A percentile compares a stretch with the other conserved stretches of the same genome.
phyloP scores from a whole-genome alignment of 2,113 vertebrate genomes.

The Capreolus pygargus region DNA sequence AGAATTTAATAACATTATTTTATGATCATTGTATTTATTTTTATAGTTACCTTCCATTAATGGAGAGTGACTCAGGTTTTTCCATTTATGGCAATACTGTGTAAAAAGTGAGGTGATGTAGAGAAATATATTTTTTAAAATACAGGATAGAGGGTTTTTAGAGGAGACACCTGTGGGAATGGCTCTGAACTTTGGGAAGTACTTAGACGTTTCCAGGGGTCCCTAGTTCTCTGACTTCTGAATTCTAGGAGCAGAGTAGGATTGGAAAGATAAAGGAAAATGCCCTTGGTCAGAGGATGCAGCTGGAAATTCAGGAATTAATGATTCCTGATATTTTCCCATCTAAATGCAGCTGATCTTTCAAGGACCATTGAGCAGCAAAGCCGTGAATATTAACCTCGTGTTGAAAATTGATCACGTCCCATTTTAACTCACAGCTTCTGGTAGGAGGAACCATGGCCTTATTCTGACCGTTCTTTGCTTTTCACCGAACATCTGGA shows the following conservation, averaged over 20 bases:
- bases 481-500: constrained; percentile 18
- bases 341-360: constrained; percentile 47
- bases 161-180: background rate
- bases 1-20: background rate
- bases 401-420: constrained; percentile 6
- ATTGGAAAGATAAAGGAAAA: background rate
- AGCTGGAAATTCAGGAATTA: constrained; percentile 54
- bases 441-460: background rate
- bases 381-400: constrained; percentile 20
- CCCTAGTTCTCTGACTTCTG: background rate
- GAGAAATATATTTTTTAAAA: background rate
- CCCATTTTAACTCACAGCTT: background rate
- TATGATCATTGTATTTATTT: background rate
- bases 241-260: background rate
- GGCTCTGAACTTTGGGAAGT: background rate
- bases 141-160: background rate
- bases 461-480: background rate
- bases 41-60: background rate
- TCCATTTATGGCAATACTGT: background rate
- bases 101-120: background rate
- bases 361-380: constrained; percentile 54
- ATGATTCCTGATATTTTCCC: constrained; percentile 44
- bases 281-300: background rate
- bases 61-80: background rate
- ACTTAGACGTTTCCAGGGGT: background rate